Conservation (phyloP, 2,888 invertebrate genomes). For the Zele albiditarsus region DNA sequence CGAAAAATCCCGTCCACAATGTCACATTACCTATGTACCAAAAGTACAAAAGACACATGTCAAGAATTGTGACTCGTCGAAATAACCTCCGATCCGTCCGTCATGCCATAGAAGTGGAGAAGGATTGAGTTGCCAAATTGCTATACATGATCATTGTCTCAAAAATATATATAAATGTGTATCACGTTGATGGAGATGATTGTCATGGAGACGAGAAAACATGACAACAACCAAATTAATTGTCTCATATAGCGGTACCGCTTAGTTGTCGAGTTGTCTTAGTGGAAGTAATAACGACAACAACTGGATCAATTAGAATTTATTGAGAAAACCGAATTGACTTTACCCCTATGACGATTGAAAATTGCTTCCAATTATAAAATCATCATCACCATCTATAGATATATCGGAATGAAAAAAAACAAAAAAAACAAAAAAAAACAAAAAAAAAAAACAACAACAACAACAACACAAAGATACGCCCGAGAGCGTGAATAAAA, state of each 20-base stretch:
- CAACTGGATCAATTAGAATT: conserved; percentile 39
- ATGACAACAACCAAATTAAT: neutral
- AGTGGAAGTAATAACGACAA: conserved; percentile 44
- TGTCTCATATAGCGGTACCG: conserved; percentile 21
- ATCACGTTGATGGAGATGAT: no score
- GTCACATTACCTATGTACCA: neutral
- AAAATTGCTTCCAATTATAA: conserved; percentile 58
- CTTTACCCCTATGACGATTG: conserved; percentile 12
- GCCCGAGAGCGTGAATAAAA: conserved; percentile 32
- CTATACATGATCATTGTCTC: no score
- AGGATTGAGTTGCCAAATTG: no score
- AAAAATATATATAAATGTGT: no score
- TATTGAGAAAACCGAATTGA: conserved; percentile 21
- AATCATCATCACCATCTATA: conserved; percentile 56
- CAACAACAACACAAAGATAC: conserved; percentile 4
- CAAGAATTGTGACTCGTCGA: no score
- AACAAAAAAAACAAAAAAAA: neutral
- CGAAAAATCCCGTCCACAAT: neutral
- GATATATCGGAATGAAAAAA: conserved; percentile 13
- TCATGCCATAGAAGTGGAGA: no score
- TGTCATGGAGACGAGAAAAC: no score
- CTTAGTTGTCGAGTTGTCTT: no score
- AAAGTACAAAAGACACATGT: no score
- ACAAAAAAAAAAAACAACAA: no score
- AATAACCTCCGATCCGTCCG: no score